A percentile compares a stretch with the other conserved stretches of the same genome.
These are phyloP conservation scores for Archips xylosteana DNA, from an alignment of 2,888 invertebrate species.

Conservation along the genomic window DNA sequence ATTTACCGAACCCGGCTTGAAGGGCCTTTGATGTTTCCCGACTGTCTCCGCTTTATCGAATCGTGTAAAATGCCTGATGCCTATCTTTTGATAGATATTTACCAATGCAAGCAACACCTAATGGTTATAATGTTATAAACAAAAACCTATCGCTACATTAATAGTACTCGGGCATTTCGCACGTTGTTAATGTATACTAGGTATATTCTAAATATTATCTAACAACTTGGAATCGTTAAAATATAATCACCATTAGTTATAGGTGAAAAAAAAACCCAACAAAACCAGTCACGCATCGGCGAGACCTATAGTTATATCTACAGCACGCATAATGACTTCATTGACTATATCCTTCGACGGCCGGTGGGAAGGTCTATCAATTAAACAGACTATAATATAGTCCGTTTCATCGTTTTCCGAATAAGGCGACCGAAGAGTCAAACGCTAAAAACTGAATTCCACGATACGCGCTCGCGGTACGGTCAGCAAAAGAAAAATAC, in stretches of 20 bases:
- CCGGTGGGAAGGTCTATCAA: slow-evolving; percentile 67
- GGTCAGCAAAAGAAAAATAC: slow-evolving; percentile 65
- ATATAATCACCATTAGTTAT: slow-evolving; percentile 44
- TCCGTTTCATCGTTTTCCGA: slow-evolving; percentile 62
- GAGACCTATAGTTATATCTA: slow-evolving; percentile 62
- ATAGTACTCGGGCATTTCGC: slow-evolving; percentile 46
- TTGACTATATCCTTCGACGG: slow-evolving; percentile 54
- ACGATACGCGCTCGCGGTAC: slow-evolving; percentile 56
- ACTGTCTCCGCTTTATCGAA: slow-evolving; percentile 65
- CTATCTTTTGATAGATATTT: slow-evolving; percentile 44
- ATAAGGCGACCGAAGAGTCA: slow-evolving; percentile 66
- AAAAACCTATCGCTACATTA: slow-evolving; percentile 6
- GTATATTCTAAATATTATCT: slow-evolving; percentile 34
- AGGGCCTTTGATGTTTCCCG: slow-evolving; percentile 71
- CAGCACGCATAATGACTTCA: slow-evolving; percentile 75
- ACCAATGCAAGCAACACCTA: slow-evolving; percentile 46
- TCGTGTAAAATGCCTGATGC: slow-evolving; percentile 54
- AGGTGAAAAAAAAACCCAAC: slow-evolving; percentile 51
- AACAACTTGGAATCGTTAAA: slow-evolving; percentile 46
- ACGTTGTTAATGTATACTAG: slow-evolving; percentile 41
- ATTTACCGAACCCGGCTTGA: slow-evolving; percentile 68
- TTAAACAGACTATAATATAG: slow-evolving; percentile 68
- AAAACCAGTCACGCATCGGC: slow-evolving; percentile 46
- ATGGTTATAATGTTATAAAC: neutral
- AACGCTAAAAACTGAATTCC: slow-evolving; percentile 74